phyloP scores from a whole-genome alignment of 2,888 invertebrate genomes.

The Archaeoteleia sp. region DNA sequence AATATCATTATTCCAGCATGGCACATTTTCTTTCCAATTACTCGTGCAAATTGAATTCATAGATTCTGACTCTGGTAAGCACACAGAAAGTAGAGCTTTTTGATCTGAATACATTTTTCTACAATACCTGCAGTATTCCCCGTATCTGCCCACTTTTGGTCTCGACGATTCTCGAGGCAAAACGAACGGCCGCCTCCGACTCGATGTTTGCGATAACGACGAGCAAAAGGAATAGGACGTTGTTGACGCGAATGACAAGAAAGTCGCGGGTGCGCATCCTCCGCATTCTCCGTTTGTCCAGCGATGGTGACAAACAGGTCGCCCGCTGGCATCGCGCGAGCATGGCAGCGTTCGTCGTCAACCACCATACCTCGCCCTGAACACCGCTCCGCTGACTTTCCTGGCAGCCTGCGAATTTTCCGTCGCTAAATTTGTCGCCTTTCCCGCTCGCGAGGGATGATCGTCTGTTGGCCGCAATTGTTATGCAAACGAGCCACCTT shows the following conservation, averaged over 20 bases:
- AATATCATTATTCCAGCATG: too few species aligned
- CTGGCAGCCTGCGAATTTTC: slow-evolving; percentile 36
- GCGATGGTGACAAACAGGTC: slow-evolving; percentile 68
- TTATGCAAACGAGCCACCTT: slow-evolving; percentile 46
- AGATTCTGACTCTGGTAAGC: too few species aligned
- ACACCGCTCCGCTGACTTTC: slow-evolving; percentile 47
- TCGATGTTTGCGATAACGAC: slow-evolving; percentile 57
- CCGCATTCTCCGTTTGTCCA: slow-evolving; percentile 62
- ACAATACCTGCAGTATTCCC: slow-evolving; percentile 71
- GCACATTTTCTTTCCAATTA: too few species aligned
- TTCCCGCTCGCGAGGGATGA: slow-evolving; percentile 29
- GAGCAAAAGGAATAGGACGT: slow-evolving; percentile 52
- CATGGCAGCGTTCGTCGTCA: slow-evolving; percentile 74
- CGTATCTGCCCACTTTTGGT: slow-evolving; percentile 78
- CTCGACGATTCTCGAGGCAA: slow-evolving; percentile 87
- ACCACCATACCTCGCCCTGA: slow-evolving; percentile 65
- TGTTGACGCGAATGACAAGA: slow-evolving; percentile 51
- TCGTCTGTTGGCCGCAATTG: slow-evolving; percentile 42
- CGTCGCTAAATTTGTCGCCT: slow-evolving; percentile 40
- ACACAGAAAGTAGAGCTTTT: too few species aligned
- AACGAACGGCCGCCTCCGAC: slow-evolving; percentile 78
- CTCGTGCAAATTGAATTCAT: too few species aligned
- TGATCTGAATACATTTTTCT: neutral
- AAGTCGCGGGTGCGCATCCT: slow-evolving; percentile 50
- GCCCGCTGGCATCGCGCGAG: slow-evolving; percentile 72